Evolutionary conservation across 92 coral and sea anemone species (phyloP).

Genomic region (Porites lobata): DNA sequence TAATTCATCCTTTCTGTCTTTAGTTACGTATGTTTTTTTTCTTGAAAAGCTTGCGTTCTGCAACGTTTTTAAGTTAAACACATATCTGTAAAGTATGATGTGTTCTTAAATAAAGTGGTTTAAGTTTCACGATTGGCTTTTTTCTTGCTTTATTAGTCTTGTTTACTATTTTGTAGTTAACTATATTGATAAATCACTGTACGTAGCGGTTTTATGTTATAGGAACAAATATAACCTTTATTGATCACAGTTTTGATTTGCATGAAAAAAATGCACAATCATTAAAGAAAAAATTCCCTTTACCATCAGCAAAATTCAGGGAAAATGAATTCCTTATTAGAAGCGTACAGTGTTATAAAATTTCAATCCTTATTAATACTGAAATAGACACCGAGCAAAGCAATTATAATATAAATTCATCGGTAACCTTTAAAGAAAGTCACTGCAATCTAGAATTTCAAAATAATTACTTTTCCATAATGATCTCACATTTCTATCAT

Average conservation of each 20-base stretch:
- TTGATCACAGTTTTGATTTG: too few species aligned
- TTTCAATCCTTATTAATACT: not conserved
- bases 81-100: not conserved
- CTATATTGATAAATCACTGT: too few species aligned
- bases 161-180: not conserved
- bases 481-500: not conserved
- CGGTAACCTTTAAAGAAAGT: not conserved
- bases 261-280: too few species aligned
- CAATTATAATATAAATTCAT: not conserved
- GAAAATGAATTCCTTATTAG: too few species aligned
- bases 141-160: not conserved
- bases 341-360: not conserved
- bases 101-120: slow-evolving; percentile 1
- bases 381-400: not conserved
- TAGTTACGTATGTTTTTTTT: too few species aligned
- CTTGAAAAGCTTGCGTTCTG: not conserved
- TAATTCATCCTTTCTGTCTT: too few species aligned
- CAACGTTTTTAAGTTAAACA: not conserved
- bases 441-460: not conserved
- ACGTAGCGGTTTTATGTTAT: too few species aligned
- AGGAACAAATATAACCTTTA: too few species aligned
- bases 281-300: not conserved
- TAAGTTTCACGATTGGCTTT: not conserved
- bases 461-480: not conserved
- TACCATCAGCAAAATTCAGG: not conserved